A percentile compares a stretch with the other conserved stretches of the same genome.
Conservation (phyloP, 2,797 vertebrate species). For the Parambassis ranga region DNA sequence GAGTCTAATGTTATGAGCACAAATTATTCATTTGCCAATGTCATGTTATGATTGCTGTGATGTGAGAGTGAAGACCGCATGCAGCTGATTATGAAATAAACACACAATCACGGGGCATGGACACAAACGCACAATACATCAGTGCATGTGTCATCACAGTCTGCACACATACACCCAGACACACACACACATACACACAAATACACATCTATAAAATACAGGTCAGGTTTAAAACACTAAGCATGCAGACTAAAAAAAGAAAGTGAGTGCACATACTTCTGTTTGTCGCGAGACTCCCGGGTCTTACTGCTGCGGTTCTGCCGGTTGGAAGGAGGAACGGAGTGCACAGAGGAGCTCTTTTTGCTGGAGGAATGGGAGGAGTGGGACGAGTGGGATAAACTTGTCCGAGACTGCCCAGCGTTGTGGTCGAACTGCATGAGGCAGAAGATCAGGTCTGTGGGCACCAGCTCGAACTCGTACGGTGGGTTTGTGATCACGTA, state of each 20-base stretch:
- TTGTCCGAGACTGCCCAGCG: conserved; percentile 95
- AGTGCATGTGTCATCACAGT: conserved; percentile 42
- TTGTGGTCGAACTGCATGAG: conserved; percentile 99
- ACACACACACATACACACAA: too few relatives aligned
- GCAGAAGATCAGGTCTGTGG: conserved; percentile 99
- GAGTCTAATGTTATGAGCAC: too few relatives aligned
- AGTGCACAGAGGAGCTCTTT: conserved; percentile 98
- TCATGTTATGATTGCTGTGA: conserved; percentile 66
- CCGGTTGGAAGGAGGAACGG: conserved; percentile 90
- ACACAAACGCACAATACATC: conserved; percentile 46
- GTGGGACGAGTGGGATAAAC: conserved; percentile 97
- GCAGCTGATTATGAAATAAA: conserved; percentile 71
- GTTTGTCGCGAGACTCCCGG: conserved; percentile 95
- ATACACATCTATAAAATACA: conserved; percentile 32
- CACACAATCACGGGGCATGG: conserved; percentile 58
- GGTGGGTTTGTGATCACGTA: conserved; percentile 99
- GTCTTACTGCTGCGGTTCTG: conserved; percentile 93
- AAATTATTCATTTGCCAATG: conserved; percentile 28
- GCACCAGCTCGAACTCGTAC: conserved; percentile 97
- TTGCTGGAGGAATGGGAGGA: conserved; percentile 99
- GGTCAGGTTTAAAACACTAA: conserved; percentile 20
- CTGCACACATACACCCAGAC: conserved; percentile 44
- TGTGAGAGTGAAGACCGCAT: conserved; percentile 69
- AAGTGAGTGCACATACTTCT: conserved; percentile 85
- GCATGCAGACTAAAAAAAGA: conserved; percentile 54